Evolutionary conservation across 2,113 vertebrate species (phyloP).

Genomic region (Columbina picui): DNA sequence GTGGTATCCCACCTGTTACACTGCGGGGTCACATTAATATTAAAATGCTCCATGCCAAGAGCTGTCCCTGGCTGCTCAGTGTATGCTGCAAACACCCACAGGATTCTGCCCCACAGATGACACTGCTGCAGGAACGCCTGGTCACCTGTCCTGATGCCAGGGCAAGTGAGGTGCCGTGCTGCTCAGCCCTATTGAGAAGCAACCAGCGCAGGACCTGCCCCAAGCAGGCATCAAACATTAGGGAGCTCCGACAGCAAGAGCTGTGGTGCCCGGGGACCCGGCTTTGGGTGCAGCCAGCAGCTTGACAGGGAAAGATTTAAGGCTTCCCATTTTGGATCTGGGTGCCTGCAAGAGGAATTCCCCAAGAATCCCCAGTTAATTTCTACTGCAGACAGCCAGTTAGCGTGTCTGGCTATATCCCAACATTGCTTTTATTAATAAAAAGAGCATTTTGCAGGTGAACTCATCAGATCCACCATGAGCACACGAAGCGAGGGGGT

Average conservation of each 20-base stretch:
- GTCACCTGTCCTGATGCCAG: rapidly evolving
- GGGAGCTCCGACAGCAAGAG: rapidly evolving
- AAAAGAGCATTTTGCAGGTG: background rate
- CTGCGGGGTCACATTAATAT: rapidly evolving
- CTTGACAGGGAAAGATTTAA: background rate
- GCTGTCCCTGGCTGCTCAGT: background rate
- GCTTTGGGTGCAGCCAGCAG: background rate
- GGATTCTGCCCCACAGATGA: rapidly evolving
- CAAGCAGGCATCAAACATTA: background rate
- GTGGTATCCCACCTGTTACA: background rate
- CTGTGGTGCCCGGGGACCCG: rapidly evolving
- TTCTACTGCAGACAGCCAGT: background rate
- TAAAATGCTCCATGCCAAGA: background rate
- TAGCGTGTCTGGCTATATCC: background rate
- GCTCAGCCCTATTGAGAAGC: background rate
- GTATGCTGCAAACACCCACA: rapidly evolving
- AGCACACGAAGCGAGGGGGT: background rate
- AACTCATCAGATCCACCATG: background rate
- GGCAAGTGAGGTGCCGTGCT: rapidly evolving
- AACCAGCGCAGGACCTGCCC: background rate
- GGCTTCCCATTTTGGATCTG: background rate
- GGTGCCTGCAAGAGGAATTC: background rate
- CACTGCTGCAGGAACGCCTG: background rate
- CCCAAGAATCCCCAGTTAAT: background rate
- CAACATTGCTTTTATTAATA: background rate